These are phyloP conservation scores for Spicauda simplicius DNA, from an alignment of 2,888 invertebrate genomes.

Conservation along the genomic window DNA sequence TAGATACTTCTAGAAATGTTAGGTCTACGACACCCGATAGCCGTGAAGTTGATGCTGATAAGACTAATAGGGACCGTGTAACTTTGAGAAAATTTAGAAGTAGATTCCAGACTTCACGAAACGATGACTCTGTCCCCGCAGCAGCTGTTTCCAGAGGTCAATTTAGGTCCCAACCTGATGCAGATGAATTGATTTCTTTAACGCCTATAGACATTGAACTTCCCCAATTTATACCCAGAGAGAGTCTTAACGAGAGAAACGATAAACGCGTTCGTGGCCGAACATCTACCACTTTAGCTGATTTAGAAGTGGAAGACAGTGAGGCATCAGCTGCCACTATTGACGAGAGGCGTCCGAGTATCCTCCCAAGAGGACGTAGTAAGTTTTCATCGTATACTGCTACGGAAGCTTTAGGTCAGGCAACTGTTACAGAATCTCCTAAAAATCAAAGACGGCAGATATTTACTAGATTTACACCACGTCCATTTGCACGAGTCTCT, in stretches of 20 bases:
- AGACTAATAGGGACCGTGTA: slow-evolving; percentile 48
- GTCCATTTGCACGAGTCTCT: slow-evolving; percentile 67
- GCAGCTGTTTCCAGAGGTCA: slow-evolving; percentile 70
- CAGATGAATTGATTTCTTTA: slow-evolving; percentile 82
- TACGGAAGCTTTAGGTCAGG: slow-evolving; percentile 54
- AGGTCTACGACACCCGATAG: slow-evolving; percentile 81
- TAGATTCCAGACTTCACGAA: slow-evolving; percentile 55
- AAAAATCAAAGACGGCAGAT: slow-evolving; percentile 60
- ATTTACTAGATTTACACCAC: slow-evolving; percentile 72
- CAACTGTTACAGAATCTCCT: slow-evolving; percentile 52
- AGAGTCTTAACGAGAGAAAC: slow-evolving; percentile 53
- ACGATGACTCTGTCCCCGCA: slow-evolving; percentile 68
- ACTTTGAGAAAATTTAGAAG: slow-evolving; percentile 56
- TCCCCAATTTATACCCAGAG: slow-evolving; percentile 49
- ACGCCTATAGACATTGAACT: slow-evolving; percentile 72
- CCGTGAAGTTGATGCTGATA: slow-evolving; percentile 61
- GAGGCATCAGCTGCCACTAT: slow-evolving; percentile 74
- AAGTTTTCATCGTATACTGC: slow-evolving; percentile 59
- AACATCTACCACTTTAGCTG: slow-evolving; percentile 56
- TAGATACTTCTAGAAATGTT: slow-evolving; percentile 64
- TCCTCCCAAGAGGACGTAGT: slow-evolving; percentile 67
- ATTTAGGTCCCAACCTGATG: slow-evolving; percentile 61
- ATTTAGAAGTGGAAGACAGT: slow-evolving; percentile 62
- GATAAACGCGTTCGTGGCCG: slow-evolving; percentile 51
- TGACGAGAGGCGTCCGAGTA: slow-evolving; percentile 62